Evolutionary conservation across 2,888 invertebrate genomes (phyloP), one percentile per base, ranked within the genome.

Genomic region (Agrotis segetum): DNA sequence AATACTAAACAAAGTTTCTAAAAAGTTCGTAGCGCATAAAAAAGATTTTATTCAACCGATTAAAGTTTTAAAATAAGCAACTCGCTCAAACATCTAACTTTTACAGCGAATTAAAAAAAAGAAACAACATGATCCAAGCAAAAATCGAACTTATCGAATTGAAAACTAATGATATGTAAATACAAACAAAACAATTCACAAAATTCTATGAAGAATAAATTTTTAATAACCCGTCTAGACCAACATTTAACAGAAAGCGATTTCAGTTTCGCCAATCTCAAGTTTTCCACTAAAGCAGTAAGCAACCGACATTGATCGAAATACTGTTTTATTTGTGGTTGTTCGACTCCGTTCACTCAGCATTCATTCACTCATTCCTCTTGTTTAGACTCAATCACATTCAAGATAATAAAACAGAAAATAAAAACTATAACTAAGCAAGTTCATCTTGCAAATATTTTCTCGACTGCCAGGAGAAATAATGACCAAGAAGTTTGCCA

Each of bases 201-300:
- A 82, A 92, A 92, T 91, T 92, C 89, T 89, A 92, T 90, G 86
- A 84, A 87, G 91, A 92, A 91, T 93, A 92, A 89, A 92, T 93
- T 93, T 92, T 93, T 94, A 95, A 95, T 95, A 94, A 93, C 92
- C 88, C 88, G 95, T 95, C 95, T 96, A 95, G 95, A 95, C 95
- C 92, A 90, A 90, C 88, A 91, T 92, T 92, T 77, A 77, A 80
- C 74, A 82, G 84, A 86, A 88, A 91, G 85, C 88, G 85, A 90
- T 93, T 93, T 92, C 87, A 92, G 92, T 90, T 90, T 90, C 83
- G 84, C 88, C 92, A 91, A 91, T 90, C 88, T 86, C 86, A 94
- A 95, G 92, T 93, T 94, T 92, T 90, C 92, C 89, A 92, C 92
- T 93, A 88, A 89, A 88, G 82, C 19, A 50, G 64, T 24, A 64